Conservation (phyloP, 2,113 vertebrate genomes). For the Ptychochromis oligacanthus region DNA sequence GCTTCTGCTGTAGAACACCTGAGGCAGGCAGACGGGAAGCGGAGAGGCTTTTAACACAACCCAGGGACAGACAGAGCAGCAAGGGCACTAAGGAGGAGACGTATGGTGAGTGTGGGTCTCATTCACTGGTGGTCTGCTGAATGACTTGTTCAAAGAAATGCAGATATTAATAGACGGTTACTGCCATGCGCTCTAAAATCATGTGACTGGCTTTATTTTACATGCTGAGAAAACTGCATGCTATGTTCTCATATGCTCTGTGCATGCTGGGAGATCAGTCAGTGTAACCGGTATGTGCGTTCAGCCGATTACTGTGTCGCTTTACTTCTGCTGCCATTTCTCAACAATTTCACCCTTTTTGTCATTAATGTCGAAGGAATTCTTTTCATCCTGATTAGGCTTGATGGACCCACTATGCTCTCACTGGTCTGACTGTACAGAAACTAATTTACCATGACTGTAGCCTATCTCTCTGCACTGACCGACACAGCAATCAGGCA, state of each 20-base stretch:
- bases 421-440: background rate
- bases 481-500: background rate
- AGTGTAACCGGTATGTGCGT: background rate
- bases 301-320: background rate
- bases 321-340: slow-evolving; percentile 1
- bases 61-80: background rate
- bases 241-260: background rate
- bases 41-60: background rate
- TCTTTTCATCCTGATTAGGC: slow-evolving; percentile 28
- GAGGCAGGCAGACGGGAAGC: background rate
- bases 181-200: background rate
- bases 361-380: slow-evolving; percentile 24
- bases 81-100: background rate
- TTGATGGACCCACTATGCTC: background rate
- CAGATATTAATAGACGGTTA: background rate
- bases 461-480: background rate
- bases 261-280: background rate
- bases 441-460: background rate
- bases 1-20: background rate
- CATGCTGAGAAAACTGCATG: background rate
- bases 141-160: background rate
- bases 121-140: slow-evolving; percentile 19
- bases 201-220: background rate
- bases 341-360: slow-evolving; percentile 46
- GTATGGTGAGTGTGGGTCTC: slow-evolving; percentile 60